These are phyloP conservation scores for Phyllopteryx taeniolatus DNA, from an alignment of 2,113 vertebrate species.

Conservation along the genomic window DNA sequence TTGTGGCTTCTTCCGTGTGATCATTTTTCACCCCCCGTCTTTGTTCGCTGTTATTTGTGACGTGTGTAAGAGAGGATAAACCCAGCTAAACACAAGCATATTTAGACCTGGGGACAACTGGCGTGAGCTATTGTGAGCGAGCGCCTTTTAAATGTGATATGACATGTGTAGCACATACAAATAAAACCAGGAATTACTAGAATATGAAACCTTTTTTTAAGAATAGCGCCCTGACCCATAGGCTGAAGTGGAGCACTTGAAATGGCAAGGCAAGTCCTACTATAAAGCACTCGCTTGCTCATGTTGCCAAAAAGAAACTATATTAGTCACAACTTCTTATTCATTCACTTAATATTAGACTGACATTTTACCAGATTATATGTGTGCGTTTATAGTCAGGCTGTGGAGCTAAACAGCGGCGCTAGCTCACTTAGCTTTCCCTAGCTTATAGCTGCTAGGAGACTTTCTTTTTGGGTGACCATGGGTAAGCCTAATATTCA, in stretches of 20 bases:
- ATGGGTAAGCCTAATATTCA: neutral
- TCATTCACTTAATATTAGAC: neutral
- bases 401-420: neutral
- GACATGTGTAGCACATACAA: slow-evolving; percentile 40
- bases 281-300: slow-evolving; percentile 1
- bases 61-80: slow-evolving; percentile 14
- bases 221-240: slow-evolving; percentile 61
- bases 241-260: slow-evolving; percentile 13
- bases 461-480: neutral
- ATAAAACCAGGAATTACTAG: slow-evolving; percentile 51
- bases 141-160: slow-evolving; percentile 55
- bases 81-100: slow-evolving; percentile 17
- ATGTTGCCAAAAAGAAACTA: slow-evolving; percentile 12
- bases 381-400: neutral
- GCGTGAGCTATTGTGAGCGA: slow-evolving; percentile 56
- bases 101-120: slow-evolving; percentile 54
- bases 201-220: slow-evolving; percentile 62
- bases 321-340: slow-evolving; percentile 4
- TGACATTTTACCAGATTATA: neutral
- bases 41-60: slow-evolving; percentile 3
- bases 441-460: neutral
- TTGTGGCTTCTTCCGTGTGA: neutral
- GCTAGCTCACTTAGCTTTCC: neutral
- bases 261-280: neutral
- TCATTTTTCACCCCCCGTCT: slow-evolving; percentile 3